Conservation (phyloP, 2,113 vertebrate species). For the Cariama cristata region DNA sequence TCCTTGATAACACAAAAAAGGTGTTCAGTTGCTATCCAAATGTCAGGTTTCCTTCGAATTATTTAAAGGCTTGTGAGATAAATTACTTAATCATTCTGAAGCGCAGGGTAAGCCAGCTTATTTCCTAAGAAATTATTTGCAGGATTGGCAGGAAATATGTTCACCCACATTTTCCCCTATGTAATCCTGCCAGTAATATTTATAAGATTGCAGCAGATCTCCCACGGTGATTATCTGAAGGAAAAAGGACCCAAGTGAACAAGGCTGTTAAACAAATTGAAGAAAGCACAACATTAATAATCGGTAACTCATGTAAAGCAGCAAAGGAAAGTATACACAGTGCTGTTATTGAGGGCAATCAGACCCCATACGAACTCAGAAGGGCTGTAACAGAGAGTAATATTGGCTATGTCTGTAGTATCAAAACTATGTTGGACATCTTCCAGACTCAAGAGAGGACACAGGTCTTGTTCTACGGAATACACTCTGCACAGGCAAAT, state of each 20-base stretch:
- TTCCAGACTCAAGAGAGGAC: background rate
- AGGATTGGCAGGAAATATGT: background rate
- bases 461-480: background rate
- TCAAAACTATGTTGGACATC: background rate
- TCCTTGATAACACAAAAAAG: conserved; percentile 8
- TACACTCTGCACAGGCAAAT: no score
- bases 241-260: background rate
- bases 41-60: conserved; percentile 18
- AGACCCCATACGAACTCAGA: background rate
- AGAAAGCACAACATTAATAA: background rate
- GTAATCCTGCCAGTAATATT: conserved; percentile 5
- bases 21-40: background rate
- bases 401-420: background rate
- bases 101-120: background rate
- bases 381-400: background rate
- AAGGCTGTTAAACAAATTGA: background rate
- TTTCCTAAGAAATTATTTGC: conserved; percentile 29
- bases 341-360: background rate
- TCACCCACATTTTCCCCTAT: background rate
- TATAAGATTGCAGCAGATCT: background rate
- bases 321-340: background rate
- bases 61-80: conserved; percentile 21
- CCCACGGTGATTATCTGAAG: background rate
- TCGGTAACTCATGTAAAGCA: background rate
- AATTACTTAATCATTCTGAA: conserved; percentile 26